These are phyloP conservation scores for Muraenolepis orangiensis DNA, from an alignment of 2,797 vertebrate species.

Conservation along the genomic window DNA sequence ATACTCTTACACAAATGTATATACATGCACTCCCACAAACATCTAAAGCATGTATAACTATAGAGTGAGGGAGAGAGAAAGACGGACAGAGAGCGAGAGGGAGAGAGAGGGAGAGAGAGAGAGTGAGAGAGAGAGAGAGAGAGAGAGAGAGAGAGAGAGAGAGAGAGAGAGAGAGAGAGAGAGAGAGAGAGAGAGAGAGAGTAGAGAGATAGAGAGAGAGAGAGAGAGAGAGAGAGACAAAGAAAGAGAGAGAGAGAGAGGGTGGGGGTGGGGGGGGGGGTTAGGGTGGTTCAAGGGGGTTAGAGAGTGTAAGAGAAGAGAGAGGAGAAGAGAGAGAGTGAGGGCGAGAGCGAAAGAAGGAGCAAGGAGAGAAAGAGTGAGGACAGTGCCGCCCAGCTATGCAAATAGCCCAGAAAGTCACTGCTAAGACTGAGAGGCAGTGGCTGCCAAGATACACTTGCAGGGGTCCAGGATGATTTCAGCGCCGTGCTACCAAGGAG, in stretches of 20 bases:
- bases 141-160: background rate
- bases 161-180: background rate
- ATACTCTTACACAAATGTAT: too few species aligned
- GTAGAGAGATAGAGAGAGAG: background rate
- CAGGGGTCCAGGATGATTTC: slow-evolving; percentile 9
- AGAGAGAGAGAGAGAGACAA: background rate
- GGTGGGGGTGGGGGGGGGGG: background rate
- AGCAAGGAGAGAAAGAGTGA: background rate
- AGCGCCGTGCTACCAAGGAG: background rate
- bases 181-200: background rate
- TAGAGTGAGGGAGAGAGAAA: background rate
- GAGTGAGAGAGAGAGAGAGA: background rate
- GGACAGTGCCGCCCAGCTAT: slow-evolving; percentile 15
- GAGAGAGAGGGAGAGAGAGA: background rate
- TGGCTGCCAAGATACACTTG: slow-evolving; percentile 22
- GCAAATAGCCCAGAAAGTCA: slow-evolving; percentile 33
- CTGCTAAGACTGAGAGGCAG: slow-evolving; percentile 19
- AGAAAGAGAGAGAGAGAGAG: background rate
- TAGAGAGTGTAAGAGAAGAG: too few species aligned
- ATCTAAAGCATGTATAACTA: too few species aligned
- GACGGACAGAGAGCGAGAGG: background rate
- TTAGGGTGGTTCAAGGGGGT: too few species aligned
- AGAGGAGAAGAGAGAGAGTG: background rate
- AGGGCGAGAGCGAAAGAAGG: background rate
- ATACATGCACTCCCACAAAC: too few species aligned